Evolutionary conservation across 2,797 vertebrate genomes (phyloP), one percentile per base, ranked within the genome.

Genomic region (Cryptoblepharus egeriae): DNA sequence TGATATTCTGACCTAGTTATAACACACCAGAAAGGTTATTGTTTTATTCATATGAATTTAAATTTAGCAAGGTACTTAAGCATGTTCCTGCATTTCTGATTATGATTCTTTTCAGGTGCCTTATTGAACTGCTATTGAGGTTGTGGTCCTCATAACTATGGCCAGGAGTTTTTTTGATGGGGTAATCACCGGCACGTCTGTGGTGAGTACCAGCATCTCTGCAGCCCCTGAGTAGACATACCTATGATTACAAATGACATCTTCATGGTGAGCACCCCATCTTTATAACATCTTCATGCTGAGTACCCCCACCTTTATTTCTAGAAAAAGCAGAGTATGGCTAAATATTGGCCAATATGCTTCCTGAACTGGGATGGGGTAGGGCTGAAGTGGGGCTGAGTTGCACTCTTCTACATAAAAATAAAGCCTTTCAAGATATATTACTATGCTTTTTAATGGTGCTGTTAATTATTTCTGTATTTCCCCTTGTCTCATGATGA

Each of bases 1-100:
- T 77, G 52, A 68, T 85, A 77, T 81, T 81, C 79, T 81, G 74
- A 85, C 74, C 79, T 85, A 85, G 76, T 79, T 84, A 78, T 83
- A 67, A 45, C 69, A 67, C 61, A 67, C 69, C 60, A 58, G 76
- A 79, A 74, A 79, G 69, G 77, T 78, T 84, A 79, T 84, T 84
- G 76, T 84, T 84, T 84, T 84, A 84, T 84, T 84, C 76, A 84
- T 84, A 84, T 67, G 77, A 30, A 84, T 84, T 84, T 79, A 84
- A 84, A 84, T 85, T 81, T 85, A 85, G 84, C 61, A 68, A 78
- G 84, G 79, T 77, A 67, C 69, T 81, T 74, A 81, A 81, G 68
- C 68, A 67, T 37, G 24, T 81, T 55, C 67, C 68, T 77, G 74
- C 74, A 65, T 71, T 72, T 72, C 71, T 77, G 67, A 71, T 65